Percentiles rank a stretch among this genome's conserved stretches.
Conservation (phyloP, 2,797 vertebrate species). For the Anguilla marmorata region DNA sequence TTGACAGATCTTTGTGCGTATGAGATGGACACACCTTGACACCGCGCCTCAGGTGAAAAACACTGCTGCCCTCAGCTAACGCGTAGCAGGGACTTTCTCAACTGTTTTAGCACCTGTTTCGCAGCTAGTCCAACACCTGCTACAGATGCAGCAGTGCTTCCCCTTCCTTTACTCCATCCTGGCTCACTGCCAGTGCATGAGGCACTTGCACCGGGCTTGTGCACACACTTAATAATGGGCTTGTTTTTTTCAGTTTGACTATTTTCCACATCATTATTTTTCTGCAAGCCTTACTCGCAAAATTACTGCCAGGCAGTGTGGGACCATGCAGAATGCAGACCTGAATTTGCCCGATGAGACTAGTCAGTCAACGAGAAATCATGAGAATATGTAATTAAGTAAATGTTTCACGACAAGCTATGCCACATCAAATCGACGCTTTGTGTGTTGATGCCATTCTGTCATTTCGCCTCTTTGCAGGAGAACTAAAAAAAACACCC, state of each 20-base stretch:
- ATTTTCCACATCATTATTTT: slow-evolving; percentile 18
- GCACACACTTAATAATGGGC: neutral
- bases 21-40: slow-evolving; percentile 1
- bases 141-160: slow-evolving; percentile 8
- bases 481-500: neutral
- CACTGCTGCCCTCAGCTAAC: neutral
- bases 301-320: neutral
- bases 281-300: neutral
- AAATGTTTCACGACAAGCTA: neutral
- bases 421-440: neutral
- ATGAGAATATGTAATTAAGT: slow-evolving; percentile 6
- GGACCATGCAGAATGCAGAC: neutral
- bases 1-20: neutral
- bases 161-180: neutral
- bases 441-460: neutral
- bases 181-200: slow-evolving; percentile 1
- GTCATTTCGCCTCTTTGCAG: neutral
- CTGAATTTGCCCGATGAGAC: neutral
- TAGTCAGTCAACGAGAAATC: slow-evolving; percentile 5
- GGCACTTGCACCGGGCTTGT: neutral
- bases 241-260: neutral
- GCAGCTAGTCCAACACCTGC: slow-evolving; percentile 10
- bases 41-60: neutral
- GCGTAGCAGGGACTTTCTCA: slow-evolving; percentile 12
- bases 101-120: slow-evolving; percentile 18